phyloP scores from a whole-genome alignment of 2,888 invertebrate genomes.

The Cephus runcator region DNA sequence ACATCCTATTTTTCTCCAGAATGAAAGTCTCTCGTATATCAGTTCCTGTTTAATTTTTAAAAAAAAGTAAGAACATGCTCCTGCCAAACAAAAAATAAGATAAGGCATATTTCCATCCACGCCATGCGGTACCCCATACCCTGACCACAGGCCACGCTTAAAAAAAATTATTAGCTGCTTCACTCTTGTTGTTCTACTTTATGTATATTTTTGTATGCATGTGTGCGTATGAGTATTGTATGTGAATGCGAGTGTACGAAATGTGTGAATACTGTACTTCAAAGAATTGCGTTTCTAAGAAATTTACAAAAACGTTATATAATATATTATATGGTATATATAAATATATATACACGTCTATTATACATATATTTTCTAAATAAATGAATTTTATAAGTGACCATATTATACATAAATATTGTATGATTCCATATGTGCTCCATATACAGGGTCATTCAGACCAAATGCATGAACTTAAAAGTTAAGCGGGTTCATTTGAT shows the following conservation, averaged over 20 bases:
- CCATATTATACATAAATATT: constrained; percentile 36
- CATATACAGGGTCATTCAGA: constrained; percentile 23
- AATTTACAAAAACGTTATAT: constrained; percentile 13
- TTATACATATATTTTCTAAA: constrained; percentile 40
- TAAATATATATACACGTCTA: constrained; percentile 25
- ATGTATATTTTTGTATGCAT: neutral
- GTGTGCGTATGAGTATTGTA: neutral
- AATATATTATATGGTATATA: constrained; percentile 19
- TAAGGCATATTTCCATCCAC: neutral
- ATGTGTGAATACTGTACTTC: neutral
- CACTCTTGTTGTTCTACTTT: neutral
- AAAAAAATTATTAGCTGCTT: neutral
- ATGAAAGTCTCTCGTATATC: neutral
- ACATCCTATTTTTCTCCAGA: neutral
- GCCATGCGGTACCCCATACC: neutral
- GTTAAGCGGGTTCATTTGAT: neutral
- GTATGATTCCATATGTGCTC: constrained; percentile 23
- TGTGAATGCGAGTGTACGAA: neutral
- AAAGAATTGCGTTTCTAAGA: constrained; percentile 9
- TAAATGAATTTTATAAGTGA: constrained; percentile 46
- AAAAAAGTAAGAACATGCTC: neutral
- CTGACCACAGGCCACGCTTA: neutral
- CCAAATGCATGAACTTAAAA: constrained; percentile 12
- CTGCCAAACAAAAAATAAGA: neutral
- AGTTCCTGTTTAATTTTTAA: neutral